Conservation (phyloP, 2,888 invertebrate species). For the Ferdinandea cuprea region DNA sequence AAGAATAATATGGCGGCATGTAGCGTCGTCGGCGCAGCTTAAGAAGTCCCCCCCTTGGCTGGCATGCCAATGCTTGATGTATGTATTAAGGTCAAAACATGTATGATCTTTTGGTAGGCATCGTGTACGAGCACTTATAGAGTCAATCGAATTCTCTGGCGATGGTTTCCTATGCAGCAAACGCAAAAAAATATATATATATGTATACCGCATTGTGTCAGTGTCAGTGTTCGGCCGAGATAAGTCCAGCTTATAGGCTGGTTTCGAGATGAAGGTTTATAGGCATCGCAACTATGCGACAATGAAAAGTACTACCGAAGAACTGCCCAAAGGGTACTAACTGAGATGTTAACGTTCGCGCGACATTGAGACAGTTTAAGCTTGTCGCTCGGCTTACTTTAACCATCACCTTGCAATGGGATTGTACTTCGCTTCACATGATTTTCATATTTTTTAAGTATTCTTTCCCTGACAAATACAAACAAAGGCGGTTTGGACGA, state of each 20-base stretch:
- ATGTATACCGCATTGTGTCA: not conserved
- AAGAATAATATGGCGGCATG: constrained; percentile 45
- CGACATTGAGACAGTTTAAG: no score
- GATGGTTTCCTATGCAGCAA: constrained; percentile 33
- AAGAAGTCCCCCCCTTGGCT: constrained; percentile 64
- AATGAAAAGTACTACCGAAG: no score
- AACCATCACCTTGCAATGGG: no score
- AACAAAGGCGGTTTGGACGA: no score
- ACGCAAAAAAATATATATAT: constrained; percentile 33
- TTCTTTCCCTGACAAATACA: no score
- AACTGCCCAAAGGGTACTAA: no score
- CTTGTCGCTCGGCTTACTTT: no score
- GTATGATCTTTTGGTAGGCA: constrained; percentile 57
- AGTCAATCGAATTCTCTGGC: constrained; percentile 55
- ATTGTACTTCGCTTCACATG: no score
- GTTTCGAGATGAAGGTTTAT: constrained; percentile 18
- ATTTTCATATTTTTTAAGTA: no score
- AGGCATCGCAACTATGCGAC: no score
- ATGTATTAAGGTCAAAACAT: constrained; percentile 71
- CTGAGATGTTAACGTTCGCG: no score
- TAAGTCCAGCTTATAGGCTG: constrained; percentile 17
- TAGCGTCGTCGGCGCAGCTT: constrained; percentile 14
- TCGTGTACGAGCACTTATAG: constrained; percentile 51
- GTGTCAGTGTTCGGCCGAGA: constrained; percentile 27
- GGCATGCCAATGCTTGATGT: constrained; percentile 62